Evolutionary conservation across 1,140 invertebrate genomes (phyloP).

Genomic region (Drosophila nasuta): DNA sequence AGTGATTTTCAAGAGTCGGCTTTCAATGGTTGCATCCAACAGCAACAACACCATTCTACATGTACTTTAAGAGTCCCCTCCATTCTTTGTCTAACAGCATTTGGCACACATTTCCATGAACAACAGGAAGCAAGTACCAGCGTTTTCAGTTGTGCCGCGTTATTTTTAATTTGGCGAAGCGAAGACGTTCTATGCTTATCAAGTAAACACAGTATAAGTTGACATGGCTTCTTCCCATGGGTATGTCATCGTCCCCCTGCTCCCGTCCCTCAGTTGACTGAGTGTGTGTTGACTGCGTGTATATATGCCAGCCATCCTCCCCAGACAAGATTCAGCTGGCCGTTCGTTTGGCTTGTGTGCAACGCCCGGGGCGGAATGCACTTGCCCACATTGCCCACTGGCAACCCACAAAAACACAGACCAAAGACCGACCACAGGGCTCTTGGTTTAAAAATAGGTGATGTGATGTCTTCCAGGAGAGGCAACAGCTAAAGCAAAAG

Average conservation of each 20-base stretch:
- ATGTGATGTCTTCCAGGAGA: conserved; percentile 6
- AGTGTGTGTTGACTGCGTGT: conserved; percentile 15
- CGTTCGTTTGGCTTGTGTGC: neutral
- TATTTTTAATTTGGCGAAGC: conserved; percentile 62
- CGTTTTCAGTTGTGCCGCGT: conserved; percentile 15
- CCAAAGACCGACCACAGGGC: conserved; percentile 30
- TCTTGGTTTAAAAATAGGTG: conserved; percentile 59
- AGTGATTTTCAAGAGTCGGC: conserved; percentile 32
- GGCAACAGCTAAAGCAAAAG: too few species aligned
- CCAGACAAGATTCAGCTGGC: conserved; percentile 10
- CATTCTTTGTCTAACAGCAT: conserved; percentile 52
- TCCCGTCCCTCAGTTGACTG: too few species aligned
- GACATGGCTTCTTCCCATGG: conserved; percentile 48
- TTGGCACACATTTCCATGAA: conserved; percentile 70
- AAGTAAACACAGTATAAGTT: conserved; percentile 52
- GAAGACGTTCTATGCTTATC: conserved; percentile 53
- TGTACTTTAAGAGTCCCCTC: conserved; percentile 53
- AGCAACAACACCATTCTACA: conserved; percentile 33
- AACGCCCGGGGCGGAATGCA: conserved; percentile 58
- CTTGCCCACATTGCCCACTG: conserved; percentile 54
- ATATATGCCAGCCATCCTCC: conserved; percentile 13
- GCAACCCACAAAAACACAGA: conserved; percentile 41
- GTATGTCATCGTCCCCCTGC: neutral
- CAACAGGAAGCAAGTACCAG: conserved; percentile 65
- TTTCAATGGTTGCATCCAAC: conserved; percentile 22